Evolutionary conservation across 1,140 invertebrate species (phyloP).

Genomic region (Solen grandis): DNA sequence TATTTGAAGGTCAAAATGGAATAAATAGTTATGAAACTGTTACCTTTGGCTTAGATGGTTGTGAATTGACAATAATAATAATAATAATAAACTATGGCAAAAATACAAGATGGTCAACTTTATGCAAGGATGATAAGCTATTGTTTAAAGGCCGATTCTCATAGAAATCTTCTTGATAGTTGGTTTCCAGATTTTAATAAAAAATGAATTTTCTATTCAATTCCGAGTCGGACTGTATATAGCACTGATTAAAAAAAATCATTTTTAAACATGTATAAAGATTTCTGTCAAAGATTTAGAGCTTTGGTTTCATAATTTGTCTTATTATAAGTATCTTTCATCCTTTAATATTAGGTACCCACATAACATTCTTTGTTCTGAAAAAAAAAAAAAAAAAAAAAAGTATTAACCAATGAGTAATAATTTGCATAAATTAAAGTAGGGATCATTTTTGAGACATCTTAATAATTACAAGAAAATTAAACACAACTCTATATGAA

Average conservation of each 20-base stretch:
- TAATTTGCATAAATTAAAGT: too few species aligned
- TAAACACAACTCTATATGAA: too few species aligned
- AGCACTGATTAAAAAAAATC: background rate
- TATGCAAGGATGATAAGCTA: too few species aligned
- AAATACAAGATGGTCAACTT: slow-evolving; percentile 18
- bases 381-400: too few species aligned
- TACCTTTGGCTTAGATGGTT: slow-evolving; percentile 42
- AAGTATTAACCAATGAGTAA: too few species aligned
- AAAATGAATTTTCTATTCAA: background rate
- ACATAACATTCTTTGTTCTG: too few species aligned
- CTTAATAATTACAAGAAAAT: too few species aligned
- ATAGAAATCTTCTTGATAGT: background rate
- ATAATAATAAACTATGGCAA: slow-evolving; percentile 16
- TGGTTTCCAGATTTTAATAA: background rate
- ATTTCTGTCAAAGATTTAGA: background rate
- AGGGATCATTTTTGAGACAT: too few species aligned
- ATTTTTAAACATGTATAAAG: background rate
- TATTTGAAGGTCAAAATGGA: slow-evolving; percentile 10
- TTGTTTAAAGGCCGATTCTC: too few species aligned
- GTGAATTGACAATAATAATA: background rate
- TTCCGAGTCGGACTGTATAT: background rate
- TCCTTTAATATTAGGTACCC: too few species aligned
- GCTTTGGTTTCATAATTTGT: too few species aligned
- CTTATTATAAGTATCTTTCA: too few species aligned
- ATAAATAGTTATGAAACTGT: slow-evolving; percentile 31